Evolutionary conservation across 1,140 invertebrate species (phyloP), one percentile per base, ranked within the genome.

Genomic region (Lineus longissimus): DNA sequence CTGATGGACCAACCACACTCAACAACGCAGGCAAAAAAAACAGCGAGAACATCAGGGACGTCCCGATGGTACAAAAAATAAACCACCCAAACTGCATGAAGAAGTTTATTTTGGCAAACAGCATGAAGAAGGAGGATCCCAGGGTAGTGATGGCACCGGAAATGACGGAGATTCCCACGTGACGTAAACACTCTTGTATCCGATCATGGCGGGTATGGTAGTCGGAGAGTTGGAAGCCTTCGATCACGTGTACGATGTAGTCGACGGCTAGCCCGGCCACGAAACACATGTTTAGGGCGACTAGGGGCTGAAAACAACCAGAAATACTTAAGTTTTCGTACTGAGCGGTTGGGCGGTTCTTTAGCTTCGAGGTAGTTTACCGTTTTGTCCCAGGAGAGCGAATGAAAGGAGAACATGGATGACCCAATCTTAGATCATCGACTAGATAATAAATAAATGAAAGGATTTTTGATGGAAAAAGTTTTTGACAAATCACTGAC

Each of bases 51-150:
- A 75, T 40, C 33, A 77, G 23, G 13, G 75, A 77, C 55, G 74
- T 75, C 9, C 71, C 73, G 22, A 77, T 75, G 36, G 74, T 76
- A 30, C 67, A 69, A 56, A 77, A 73, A 51, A 77, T 69, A 61
- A 77, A 77, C n/a, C 73, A 65, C 0, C 73, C 75, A 58, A 77
- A 77, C 59, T 72, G 71, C 30, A 76, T 55, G 41, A 76, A 70
- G 45, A 77, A 77, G 31, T 64, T 55, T 23, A 77, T 69, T 55
- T 70, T 23, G 2, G 75, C 73, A 22, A 66, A 65, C 22, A 75
- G 65, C 75, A 77, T 77, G 58, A 77, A 77, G 7, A 70, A 9
- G 1, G 73, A 67, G 15, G 75, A 73, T 6, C 75, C 75, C 0
- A 75, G 47, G 0, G 74, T 77, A 19, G 75, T 74, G 47, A 68